Evolutionary conservation across 2,888 invertebrate genomes (phyloP), one percentile per base, ranked within the genome.

Genomic region (Hedya salicella): DNA sequence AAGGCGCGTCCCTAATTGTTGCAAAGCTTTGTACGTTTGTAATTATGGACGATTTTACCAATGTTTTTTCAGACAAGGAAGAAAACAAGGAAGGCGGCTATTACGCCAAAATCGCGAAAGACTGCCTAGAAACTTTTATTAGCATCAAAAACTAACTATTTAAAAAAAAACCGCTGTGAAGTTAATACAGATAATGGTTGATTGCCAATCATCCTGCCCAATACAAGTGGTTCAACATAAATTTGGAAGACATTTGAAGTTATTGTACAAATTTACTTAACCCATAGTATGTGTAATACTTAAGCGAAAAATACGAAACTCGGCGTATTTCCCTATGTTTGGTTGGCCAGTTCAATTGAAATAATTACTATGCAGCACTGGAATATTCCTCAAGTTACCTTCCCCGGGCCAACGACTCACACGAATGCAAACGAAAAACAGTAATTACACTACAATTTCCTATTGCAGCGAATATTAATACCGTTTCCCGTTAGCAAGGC

Each of bases 391-490:
- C 19, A 19, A 36, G 30, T 56, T 56, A 56, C 25, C 49, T 49
- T 16, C 57, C 36, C 44, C 13, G 44, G 57, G 57, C 17, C 57
- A 57, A 57, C 57, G 57, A 46, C 57, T 46, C 57, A 32, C 57
- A 57, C 44, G 57, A 57, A 57, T 46, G 57, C 57, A 57, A 57
- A 57, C 46, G 57, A 57, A 57, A 57, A 57, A 57, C 57, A 57
- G 57, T 57, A 57, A 57, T 57, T 57, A 57, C 57, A 57, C 57
- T 32, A 57, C 44, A 46, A 46, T 44, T 57, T 57, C 57, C 57
- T 32, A 57, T 57, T 57, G 57, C 57, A 57, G 57, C 32, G 32
- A 57, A 57, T 46, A 57, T 57, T 57, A 57, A 57, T 46, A 46
- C 44, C 17, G 46, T 57, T 57, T 57, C 57, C 64, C 50, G 61